Evolutionary conservation across 2,113 vertebrate genomes (phyloP).

Genomic region (Platichthys flesus): DNA sequence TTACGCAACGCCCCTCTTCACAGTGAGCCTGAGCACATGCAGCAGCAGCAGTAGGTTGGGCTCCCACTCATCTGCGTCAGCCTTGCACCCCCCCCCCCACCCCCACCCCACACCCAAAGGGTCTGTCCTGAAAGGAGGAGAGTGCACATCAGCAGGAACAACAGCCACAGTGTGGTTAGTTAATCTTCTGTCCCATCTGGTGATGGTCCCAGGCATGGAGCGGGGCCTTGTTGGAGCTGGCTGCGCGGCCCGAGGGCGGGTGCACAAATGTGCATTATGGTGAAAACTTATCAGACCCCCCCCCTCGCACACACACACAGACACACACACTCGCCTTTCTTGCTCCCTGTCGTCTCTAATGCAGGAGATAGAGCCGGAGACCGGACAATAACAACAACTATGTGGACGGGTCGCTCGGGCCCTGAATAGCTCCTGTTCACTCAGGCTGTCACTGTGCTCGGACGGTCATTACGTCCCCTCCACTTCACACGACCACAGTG

Average conservation of each 20-base stretch:
- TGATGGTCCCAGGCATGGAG: slow-evolving; percentile 45
- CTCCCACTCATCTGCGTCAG: slow-evolving; percentile 47
- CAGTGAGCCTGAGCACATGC: slow-evolving; percentile 53
- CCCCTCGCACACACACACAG: no score
- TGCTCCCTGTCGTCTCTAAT: background rate
- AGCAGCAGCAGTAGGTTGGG: slow-evolving; percentile 32
- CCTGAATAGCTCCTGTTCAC: slow-evolving; percentile 62
- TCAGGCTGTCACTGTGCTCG: slow-evolving; percentile 37
- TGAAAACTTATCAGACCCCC: background rate
- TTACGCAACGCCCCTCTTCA: slow-evolving; percentile 64
- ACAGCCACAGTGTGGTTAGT: slow-evolving; percentile 11
- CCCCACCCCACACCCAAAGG: slow-evolving; percentile 37
- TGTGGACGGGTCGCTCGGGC: slow-evolving; percentile 42
- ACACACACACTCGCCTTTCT: background rate
- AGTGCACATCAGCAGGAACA: slow-evolving; percentile 39
- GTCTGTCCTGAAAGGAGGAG: slow-evolving; percentile 48
- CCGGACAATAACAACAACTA: slow-evolving; percentile 26
- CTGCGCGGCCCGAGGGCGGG: slow-evolving; percentile 36
- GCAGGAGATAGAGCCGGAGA: slow-evolving; percentile 36
- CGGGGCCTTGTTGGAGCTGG: slow-evolving; percentile 25
- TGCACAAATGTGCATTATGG: slow-evolving; percentile 36
- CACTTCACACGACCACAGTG: slow-evolving; percentile 44
- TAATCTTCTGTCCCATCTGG: slow-evolving; percentile 63
- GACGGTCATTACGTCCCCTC: slow-evolving; percentile 47
- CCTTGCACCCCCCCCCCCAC: slow-evolving; percentile 33